Conservation (phyloP, 2,797 vertebrate species). For the Sebastes aleutianus region DNA sequence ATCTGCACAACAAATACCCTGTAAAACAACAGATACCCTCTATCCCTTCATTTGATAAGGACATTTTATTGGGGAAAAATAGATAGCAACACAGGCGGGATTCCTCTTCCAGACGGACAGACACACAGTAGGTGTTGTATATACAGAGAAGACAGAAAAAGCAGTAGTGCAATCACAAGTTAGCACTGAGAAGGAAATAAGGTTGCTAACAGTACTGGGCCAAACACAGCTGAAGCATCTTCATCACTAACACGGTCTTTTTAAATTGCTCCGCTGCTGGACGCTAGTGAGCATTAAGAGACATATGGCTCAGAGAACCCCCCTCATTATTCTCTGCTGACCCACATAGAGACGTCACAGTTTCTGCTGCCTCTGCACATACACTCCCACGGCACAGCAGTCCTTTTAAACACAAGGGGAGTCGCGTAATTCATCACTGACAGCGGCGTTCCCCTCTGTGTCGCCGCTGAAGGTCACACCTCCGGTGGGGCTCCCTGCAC, state of each 20-base stretch:
- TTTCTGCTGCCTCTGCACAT: constrained; percentile 65
- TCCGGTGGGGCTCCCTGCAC: constrained; percentile 57
- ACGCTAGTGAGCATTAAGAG: constrained; percentile 28
- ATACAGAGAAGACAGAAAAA: background rate
- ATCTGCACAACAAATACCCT: background rate
- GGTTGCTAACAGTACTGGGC: background rate
- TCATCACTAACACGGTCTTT: constrained; percentile 6
- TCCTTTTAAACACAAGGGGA: constrained; percentile 58
- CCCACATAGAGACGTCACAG: constrained; percentile 71
- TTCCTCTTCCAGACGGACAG: background rate
- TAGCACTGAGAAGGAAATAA: background rate
- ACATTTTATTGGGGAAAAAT: background rate
- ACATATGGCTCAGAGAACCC: constrained; percentile 56
- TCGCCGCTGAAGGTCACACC: constrained; percentile 68
- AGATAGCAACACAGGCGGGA: background rate
- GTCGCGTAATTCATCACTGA: constrained; percentile 76
- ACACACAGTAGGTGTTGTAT: background rate
- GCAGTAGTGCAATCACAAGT: background rate
- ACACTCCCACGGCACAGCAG: constrained; percentile 41
- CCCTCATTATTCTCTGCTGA: constrained; percentile 73
- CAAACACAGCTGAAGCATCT: constrained; percentile 19
- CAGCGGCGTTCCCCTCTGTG: constrained; percentile 43
- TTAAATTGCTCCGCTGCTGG: constrained; percentile 12
- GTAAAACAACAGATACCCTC: background rate
- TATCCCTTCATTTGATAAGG: background rate